A percentile compares a stretch with the other conserved stretches of the same genome.
Conservation (phyloP, 2,113 vertebrate genomes). For the Varanus salvator region DNA sequence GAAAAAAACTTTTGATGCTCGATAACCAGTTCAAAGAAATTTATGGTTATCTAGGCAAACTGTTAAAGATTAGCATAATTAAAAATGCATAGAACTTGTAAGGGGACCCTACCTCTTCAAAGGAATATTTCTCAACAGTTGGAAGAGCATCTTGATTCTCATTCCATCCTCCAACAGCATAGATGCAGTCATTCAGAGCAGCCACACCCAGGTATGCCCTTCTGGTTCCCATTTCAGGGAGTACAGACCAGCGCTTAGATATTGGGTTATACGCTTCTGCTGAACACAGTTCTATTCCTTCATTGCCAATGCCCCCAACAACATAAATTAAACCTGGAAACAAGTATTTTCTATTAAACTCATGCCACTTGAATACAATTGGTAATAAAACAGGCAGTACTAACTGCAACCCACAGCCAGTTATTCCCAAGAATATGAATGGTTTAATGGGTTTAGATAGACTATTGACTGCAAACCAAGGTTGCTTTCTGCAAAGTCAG, state of each 20-base stretch:
- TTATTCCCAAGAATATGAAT: neutral
- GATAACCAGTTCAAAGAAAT: neutral
- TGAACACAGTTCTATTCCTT: conserved; percentile 91
- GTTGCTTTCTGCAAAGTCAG: neutral
- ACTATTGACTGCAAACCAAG: too few species aligned
- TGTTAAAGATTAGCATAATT: neutral
- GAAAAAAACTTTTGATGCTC: neutral
- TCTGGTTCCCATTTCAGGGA: conserved; percentile 89
- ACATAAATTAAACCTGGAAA: conserved; percentile 92
- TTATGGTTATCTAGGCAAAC: neutral
- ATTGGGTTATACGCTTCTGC: conserved; percentile 93
- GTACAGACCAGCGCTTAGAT: conserved; percentile 89
- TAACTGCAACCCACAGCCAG: neutral
- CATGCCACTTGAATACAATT: neutral
- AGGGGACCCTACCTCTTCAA: conserved; percentile 87
- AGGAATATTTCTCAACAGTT: conserved; percentile 94
- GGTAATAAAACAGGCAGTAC: neutral
- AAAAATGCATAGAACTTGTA: neutral
- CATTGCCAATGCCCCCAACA: conserved; percentile 92
- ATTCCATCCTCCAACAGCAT: conserved; percentile 95
- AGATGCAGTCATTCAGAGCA: conserved; percentile 92
- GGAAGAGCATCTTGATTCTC: conserved; percentile 91
- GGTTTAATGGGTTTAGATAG: neutral
- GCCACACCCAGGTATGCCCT: conserved; percentile 94
- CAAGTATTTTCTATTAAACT: conserved; percentile 41